A percentile compares a stretch with the other conserved stretches of the same genome.
phyloP scores from a whole-genome alignment of 1,140 invertebrate genomes.

The Battus philenor region DNA sequence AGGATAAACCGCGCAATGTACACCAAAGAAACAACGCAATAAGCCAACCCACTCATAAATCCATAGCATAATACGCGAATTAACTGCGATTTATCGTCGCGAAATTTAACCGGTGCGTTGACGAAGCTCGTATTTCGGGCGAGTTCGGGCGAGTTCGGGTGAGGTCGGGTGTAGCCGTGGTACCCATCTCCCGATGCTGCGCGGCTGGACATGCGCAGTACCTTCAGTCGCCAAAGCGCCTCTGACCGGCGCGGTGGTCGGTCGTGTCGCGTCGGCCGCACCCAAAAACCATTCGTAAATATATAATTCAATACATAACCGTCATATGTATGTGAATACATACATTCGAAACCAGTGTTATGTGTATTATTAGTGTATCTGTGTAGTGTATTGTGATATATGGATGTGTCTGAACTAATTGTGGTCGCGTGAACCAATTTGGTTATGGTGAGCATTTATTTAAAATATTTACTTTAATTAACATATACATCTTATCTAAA shows the following conservation, averaged over 20 bases:
- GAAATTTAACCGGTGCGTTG: conserved; percentile 48
- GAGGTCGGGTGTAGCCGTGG: conserved; percentile 27
- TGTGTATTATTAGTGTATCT: too few species aligned
- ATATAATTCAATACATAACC: too few species aligned
- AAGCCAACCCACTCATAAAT: conserved; percentile 30
- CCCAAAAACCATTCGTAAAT: conserved; percentile 23
- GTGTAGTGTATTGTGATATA: too few species aligned
- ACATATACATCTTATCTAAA: too few species aligned
- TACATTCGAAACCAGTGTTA: too few species aligned
- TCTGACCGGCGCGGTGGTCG: conserved; percentile 44
- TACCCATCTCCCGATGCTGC: conserved; percentile 50
- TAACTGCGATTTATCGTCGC: conserved; percentile 61
- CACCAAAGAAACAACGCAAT: conserved; percentile 13
- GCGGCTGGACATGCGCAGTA: conserved; percentile 60
- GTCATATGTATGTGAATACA: too few species aligned
- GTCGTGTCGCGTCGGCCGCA: conserved; percentile 43
- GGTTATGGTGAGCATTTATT: too few species aligned
- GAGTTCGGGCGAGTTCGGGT: conserved; percentile 36
- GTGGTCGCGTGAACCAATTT: too few species aligned
- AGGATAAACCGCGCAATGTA: background rate
- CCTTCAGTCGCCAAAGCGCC: conserved; percentile 38
- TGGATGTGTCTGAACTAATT: too few species aligned
- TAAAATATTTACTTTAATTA: too few species aligned
- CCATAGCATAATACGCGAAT: conserved; percentile 51
- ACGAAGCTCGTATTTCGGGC: conserved; percentile 41